Percentiles rank a stretch among this genome's conserved stretches.
phyloP scores from a whole-genome alignment of 2,113 vertebrate genomes.

The Sphyrna mokarran region DNA sequence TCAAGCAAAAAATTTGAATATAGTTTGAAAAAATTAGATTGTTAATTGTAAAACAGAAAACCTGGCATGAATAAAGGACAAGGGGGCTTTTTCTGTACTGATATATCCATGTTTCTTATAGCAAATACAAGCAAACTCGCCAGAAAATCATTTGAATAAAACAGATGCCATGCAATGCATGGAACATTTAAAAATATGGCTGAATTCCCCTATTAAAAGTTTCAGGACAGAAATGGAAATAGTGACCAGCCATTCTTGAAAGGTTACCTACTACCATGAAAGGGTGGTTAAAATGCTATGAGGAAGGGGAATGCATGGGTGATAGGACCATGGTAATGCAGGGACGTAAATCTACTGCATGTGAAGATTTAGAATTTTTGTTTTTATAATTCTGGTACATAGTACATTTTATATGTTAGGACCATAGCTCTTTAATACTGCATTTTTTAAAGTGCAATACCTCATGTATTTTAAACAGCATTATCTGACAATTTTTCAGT shows the following conservation, averaged over 20 bases:
- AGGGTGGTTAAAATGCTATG: no score
- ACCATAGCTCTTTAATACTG: neutral
- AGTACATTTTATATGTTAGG: neutral
- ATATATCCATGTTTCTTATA: slow-evolving; percentile 2
- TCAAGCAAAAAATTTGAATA: neutral
- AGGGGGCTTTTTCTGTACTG: slow-evolving; percentile 35
- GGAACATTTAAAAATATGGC: slow-evolving; percentile 15
- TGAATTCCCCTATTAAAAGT: slow-evolving; percentile 34
- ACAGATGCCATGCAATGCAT: slow-evolving; percentile 31
- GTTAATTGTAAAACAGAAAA: slow-evolving; percentile 24
- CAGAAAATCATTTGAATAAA: slow-evolving; percentile 2
- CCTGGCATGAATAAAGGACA: slow-evolving; percentile 37
- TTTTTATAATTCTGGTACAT: neutral
- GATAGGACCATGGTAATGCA: neutral
- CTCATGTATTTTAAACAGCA: neutral
- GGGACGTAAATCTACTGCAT: neutral
- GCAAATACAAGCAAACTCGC: neutral
- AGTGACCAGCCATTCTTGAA: neutral
- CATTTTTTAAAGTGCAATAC: neutral
- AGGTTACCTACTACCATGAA: slow-evolving; percentile 22
- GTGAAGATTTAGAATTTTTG: neutral
- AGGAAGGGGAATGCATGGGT: neutral
- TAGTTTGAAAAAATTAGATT: neutral
- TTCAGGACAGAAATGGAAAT: slow-evolving; percentile 26
- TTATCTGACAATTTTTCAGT: neutral